Evolutionary conservation across 1,140 invertebrate genomes (phyloP), one percentile per base, ranked within the genome.

Genomic region (Oncopeltus fasciatus): DNA sequence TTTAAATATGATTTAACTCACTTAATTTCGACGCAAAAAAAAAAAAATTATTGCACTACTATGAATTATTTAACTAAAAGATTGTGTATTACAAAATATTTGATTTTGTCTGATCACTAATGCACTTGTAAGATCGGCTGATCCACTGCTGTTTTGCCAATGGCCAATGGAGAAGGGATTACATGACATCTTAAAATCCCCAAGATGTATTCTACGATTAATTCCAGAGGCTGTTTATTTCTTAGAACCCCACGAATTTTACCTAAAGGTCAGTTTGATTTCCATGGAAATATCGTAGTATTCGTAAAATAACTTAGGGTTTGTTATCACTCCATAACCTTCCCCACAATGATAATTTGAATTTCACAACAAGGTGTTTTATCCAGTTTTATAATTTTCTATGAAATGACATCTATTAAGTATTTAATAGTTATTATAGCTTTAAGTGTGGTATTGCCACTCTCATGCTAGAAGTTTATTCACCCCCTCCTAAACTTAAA

Each of bases 111-210:
- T n/a, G n/a, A n/a, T n/a, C n/a, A n/a, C n/a, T n/a, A n/a, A n/a
- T n/a, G n/a, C n/a, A n/a, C n/a, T n/a, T n/a, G n/a, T n/a, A n/a
- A n/a, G n/a, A n/a, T n/a, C n/a, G n/a, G n/a, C n/a, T n/a, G n/a
- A n/a, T n/a, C n/a, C n/a, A n/a, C 49, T 21, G 49, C 49, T 53
- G 49, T 53, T 53, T 53, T 24, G 49, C 24, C 20, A 53, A 53
- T 53, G 24, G 49, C 49, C 49, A 53, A 53, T 53, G 49, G 49
- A 53, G 20, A 24, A 24, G 14, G 49, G 2, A 8, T 53, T 53
- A 53, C 24, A 18, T 24, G 49, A 18, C 4, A 24, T 24, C 1
- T 53, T 3, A 8, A 27, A 9, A 9, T 24, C 16, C 18, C 26
- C 49, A 53, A 4, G 24, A 53, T 53, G 49, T 53, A 53, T 53